Evolutionary conservation across 2,888 invertebrate species (phyloP), one percentile per base, ranked within the genome.

Genomic region (Parthenolecanium corni): DNA sequence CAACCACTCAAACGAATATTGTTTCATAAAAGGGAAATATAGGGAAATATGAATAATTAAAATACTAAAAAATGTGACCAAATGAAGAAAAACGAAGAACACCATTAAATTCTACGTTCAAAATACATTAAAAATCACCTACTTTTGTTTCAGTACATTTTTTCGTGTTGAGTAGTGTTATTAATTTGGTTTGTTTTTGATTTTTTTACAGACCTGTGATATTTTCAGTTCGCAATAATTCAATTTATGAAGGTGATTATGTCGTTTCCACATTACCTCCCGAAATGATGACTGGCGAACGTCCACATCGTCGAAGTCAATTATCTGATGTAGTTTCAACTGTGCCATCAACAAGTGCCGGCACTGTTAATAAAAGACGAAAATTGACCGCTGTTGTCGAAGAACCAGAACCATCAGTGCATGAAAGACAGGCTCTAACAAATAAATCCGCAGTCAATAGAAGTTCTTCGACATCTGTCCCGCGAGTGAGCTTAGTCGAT

Each of bases 211-310:
- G 83, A 67, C 91, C 91, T 4, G 80, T 86, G 2, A 79, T 87
- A 42, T 82, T 89, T 66, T 78, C 84, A 66, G 77, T 87, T 14
- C 82, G 84, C 68, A 84, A 84, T 73, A 79, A 80, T 64, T 75
- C 80, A 20, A 81, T 84, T 51, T 88, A 89, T 73, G 86, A 89
- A 75, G 84, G 83, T 20, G 82, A 84, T 70, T 83, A 90, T 71
- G 83, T 92, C 0, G 77, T 91, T 68, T 88, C 91, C 5, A 90
- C 88, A 1, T 74, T 86, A 20, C 63, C 53, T 21, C 53, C 63
- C 14, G 63, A 63, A 52, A 53, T 63, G 31, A 62, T 62, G 11
- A 42, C 42, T 42, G 62, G 52, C 11, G 61, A 51, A 61, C 36
- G 40, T 18, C 61, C 61, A 1, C 49, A 51, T n/a, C 21, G 61